These are phyloP conservation scores for Leucophora obtusa DNA, from an alignment of 2,888 invertebrate genomes.

Conservation along the genomic window DNA sequence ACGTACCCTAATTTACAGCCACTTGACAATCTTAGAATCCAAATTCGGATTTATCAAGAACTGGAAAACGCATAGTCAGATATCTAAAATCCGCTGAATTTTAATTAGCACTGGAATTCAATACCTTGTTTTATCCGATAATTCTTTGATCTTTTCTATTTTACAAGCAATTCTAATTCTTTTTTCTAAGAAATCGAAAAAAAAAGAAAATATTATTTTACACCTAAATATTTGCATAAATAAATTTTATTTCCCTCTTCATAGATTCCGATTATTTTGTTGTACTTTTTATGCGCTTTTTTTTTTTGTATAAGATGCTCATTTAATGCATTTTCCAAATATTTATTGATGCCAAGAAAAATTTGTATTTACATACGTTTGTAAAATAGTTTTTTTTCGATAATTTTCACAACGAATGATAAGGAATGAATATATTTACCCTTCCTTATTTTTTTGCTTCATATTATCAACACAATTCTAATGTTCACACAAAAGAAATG, in stretches of 20 bases:
- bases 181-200: too few relatives aligned
- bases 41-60: too few relatives aligned
- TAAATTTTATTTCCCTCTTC: constrained; percentile 4
- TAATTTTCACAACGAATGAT: constrained; percentile 47
- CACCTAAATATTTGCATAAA: constrained; percentile 5
- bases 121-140: too few relatives aligned
- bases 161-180: too few relatives aligned
- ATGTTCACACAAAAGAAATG: constrained; percentile 51
- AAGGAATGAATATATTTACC: constrained; percentile 21
- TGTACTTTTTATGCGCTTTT: neutral
- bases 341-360: constrained; percentile 59
- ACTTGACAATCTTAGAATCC: too few relatives aligned
- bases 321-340: constrained; percentile 57
- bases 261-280: neutral
- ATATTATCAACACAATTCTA: constrained; percentile 8
- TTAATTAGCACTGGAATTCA: too few relatives aligned
- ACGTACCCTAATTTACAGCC: too few relatives aligned
- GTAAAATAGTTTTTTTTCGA: constrained; percentile 39
- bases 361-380: constrained; percentile 57
- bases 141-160: too few relatives aligned
- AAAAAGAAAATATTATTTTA: neutral
- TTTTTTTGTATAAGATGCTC: constrained; percentile 50
- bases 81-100: too few relatives aligned
- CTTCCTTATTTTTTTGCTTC: constrained; percentile 2
- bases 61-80: too few relatives aligned